Conservation (phyloP, 1,140 invertebrate species). For the Meloidogyne hapla region DNA sequence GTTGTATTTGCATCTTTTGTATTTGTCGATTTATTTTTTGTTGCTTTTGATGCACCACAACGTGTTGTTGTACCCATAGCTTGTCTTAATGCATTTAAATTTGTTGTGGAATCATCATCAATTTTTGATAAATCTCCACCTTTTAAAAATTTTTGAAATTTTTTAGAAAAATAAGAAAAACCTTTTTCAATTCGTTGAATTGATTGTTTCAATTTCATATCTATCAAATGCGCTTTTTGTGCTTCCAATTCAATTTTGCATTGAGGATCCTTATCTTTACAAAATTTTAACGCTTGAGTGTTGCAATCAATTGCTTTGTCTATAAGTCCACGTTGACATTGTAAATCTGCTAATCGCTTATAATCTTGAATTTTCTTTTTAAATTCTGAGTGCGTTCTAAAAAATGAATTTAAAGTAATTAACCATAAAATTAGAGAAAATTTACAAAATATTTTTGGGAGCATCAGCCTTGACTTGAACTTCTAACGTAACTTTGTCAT, state of each 20-base stretch:
- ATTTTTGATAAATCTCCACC: slow-evolving; percentile 37
- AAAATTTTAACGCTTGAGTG: slow-evolving; percentile 58
- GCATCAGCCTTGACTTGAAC: slow-evolving; percentile 62
- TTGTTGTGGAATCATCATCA: slow-evolving; percentile 45
- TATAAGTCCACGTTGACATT: slow-evolving; percentile 58
- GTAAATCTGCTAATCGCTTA: slow-evolving; percentile 59
- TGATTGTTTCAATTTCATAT: slow-evolving; percentile 60
- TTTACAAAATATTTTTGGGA: slow-evolving; percentile 62
- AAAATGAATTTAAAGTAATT: slow-evolving; percentile 17
- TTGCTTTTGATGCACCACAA: slow-evolving; percentile 26
- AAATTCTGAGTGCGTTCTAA: slow-evolving; percentile 56
- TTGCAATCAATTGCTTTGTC: slow-evolving; percentile 63
- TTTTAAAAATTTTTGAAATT: slow-evolving; percentile 29
- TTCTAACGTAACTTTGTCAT: slow-evolving; percentile 60
- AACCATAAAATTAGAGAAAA: not conserved
- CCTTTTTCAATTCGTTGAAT: slow-evolving; percentile 63
- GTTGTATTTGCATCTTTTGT: slow-evolving; percentile 23
- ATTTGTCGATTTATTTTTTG: slow-evolving; percentile 31
- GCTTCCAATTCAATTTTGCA: slow-evolving; percentile 55
- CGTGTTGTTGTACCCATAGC: slow-evolving; percentile 49
- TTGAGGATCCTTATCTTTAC: slow-evolving; percentile 62
- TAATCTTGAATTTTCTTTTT: slow-evolving; percentile 63
- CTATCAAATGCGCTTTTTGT: slow-evolving; percentile 59
- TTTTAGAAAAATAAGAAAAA: slow-evolving; percentile 25
- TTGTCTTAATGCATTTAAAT: slow-evolving; percentile 45